Evolutionary conservation across 2,113 vertebrate species (phyloP).

Genomic region (Eulemur rufifrons): DNA sequence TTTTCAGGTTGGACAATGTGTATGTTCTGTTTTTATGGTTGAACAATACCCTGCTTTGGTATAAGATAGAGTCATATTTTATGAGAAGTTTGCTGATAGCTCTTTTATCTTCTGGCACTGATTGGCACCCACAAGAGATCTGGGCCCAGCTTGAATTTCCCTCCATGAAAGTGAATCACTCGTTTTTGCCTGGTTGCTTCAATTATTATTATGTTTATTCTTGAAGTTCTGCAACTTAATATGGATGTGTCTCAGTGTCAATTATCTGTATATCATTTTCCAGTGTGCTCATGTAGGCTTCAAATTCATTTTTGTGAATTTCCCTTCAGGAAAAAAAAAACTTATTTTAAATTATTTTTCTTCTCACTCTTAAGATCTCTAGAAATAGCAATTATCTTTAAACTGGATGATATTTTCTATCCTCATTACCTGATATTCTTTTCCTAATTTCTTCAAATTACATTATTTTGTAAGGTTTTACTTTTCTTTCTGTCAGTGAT

Average conservation of each 20-base stretch:
- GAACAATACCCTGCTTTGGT: background rate
- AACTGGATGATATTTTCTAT: background rate
- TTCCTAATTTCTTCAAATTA: background rate
- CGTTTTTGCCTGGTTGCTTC: background rate
- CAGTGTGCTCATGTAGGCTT: background rate
- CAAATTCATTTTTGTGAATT: slow-evolving; percentile 32
- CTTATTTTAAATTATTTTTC: slow-evolving; percentile 4
- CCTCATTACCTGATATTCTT: background rate
- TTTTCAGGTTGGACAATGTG: background rate
- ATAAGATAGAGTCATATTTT: background rate
- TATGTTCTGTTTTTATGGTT: background rate
- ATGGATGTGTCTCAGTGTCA: background rate
- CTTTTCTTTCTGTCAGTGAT: background rate
- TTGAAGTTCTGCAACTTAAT: slow-evolving; percentile 5
- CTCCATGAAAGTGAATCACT: background rate
- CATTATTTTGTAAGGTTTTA: background rate
- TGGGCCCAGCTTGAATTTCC: background rate
- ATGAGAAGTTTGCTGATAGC: background rate
- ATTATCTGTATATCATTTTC: background rate
- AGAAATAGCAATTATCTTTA: slow-evolving; percentile 23
- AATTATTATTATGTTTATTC: background rate
- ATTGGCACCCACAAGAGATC: background rate
- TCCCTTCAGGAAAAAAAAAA: background rate
- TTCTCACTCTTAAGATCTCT: background rate
- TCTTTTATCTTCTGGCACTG: background rate